Evolutionary conservation across 2,888 invertebrate genomes (phyloP).

Genomic region (Abrostola tripartita): DNA sequence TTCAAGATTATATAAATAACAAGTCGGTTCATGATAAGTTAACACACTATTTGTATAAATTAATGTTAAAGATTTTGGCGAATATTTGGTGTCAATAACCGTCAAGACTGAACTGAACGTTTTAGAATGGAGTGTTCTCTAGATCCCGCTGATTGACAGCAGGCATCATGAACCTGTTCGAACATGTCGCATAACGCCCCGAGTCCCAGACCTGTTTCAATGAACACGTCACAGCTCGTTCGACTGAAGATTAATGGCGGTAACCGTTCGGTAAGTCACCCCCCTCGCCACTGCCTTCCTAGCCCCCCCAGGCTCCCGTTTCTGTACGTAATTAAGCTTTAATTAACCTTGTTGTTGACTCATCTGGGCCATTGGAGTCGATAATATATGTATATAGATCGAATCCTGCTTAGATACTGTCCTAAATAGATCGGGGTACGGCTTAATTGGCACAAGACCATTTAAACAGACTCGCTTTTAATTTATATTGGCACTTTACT

Average conservation of each 20-base stretch:
- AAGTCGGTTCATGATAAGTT: too few relatives aligned
- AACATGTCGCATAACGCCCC: background rate
- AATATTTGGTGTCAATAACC: too few relatives aligned
- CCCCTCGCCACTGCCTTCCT: background rate
- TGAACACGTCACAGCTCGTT: constrained; percentile 20
- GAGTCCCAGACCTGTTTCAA: constrained; percentile 19
- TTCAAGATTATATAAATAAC: too few relatives aligned
- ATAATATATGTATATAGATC: background rate
- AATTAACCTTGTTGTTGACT: constrained; percentile 8
- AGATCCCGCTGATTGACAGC: too few relatives aligned
- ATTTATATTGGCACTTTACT: too few relatives aligned
- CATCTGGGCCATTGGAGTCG: constrained; percentile 1
- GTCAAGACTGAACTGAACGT: too few relatives aligned
- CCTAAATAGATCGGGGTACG: background rate
- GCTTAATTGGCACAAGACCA: background rate
- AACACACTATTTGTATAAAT: too few relatives aligned
- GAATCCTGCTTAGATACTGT: background rate
- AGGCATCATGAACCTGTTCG: background rate
- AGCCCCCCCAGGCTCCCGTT: background rate
- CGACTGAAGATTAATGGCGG: constrained; percentile 26
- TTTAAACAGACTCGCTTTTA: background rate
- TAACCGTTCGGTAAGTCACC: constrained; percentile 15
- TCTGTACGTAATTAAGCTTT: constrained; percentile 19
- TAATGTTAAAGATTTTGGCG: too few relatives aligned
- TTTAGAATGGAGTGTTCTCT: too few relatives aligned